Conservation (phyloP, 2,797 vertebrate species). For the Microtus obscurus region DNA sequence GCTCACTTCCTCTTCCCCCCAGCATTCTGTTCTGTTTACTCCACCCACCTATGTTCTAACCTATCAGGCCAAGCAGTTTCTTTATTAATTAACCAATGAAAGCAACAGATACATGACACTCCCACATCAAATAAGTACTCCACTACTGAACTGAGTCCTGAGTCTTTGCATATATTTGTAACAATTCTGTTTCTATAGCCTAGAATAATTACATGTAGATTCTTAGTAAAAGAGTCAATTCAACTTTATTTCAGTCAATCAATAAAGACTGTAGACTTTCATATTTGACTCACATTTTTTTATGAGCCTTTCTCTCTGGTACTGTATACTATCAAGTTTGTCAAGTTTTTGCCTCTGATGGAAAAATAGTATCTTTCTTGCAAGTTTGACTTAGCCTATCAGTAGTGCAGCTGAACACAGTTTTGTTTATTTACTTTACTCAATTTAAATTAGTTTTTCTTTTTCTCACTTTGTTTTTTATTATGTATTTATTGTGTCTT, state of each 20-base stretch:
- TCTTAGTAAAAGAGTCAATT: background rate
- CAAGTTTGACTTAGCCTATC: background rate
- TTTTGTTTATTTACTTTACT: constrained; percentile 40
- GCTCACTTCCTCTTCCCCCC: too few relatives aligned
- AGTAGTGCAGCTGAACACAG: background rate
- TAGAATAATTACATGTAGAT: background rate
- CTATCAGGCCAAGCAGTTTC: too few relatives aligned
- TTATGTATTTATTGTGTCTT: background rate
- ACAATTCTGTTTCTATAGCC: background rate
- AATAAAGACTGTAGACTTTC: constrained; percentile 30
- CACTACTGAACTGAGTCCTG: background rate
- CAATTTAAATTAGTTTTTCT: background rate
- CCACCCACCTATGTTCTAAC: too few relatives aligned
- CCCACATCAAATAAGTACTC: background rate
- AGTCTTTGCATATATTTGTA: background rate
- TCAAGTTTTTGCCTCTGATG: background rate
- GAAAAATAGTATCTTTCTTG: constrained; percentile 11
- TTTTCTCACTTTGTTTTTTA: background rate
- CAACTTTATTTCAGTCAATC: constrained; percentile 10
- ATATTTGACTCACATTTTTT: background rate
- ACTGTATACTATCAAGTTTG: background rate
- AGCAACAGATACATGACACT: too few relatives aligned
- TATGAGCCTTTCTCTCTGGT: background rate
- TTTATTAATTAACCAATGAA: too few relatives aligned
- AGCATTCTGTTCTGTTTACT: too few relatives aligned